These are phyloP conservation scores for Sialia sialis DNA, from an alignment of 2,113 vertebrate genomes.

Conservation along the genomic window DNA sequence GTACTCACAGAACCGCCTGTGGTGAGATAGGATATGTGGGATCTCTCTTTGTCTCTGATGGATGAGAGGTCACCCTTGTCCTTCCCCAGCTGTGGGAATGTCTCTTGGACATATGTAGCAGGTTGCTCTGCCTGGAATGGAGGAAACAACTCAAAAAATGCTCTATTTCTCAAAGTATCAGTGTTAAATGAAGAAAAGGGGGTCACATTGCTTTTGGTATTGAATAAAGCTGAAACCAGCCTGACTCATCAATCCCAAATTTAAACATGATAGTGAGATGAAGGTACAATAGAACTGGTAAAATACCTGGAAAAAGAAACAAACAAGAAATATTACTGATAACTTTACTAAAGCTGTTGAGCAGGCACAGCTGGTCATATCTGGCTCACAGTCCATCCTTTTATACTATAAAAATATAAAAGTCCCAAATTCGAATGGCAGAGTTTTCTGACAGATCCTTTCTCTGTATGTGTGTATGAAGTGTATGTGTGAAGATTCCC, in stretches of 20 bases:
- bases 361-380: background rate
- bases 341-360: background rate
- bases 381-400: background rate
- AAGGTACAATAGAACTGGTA: background rate
- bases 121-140: background rate
- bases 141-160: background rate
- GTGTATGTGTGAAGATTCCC: background rate
- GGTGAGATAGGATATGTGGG: fast-evolving
- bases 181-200: background rate
- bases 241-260: background rate
- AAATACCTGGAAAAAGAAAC: background rate
- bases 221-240: background rate
- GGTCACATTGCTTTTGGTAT: background rate
- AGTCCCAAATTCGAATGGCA: background rate
- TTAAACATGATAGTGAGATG: background rate
- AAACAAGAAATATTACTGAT: background rate
- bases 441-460: background rate
- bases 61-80: fast-evolving
- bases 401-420: background rate
- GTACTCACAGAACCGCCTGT: fast-evolving
- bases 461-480: no score
- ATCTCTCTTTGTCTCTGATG: fast-evolving
- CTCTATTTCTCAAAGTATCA: background rate
- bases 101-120: no score
- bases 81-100: background rate